Conservation (phyloP, 2,797 vertebrate species). For the Erethizon dorsatum region DNA sequence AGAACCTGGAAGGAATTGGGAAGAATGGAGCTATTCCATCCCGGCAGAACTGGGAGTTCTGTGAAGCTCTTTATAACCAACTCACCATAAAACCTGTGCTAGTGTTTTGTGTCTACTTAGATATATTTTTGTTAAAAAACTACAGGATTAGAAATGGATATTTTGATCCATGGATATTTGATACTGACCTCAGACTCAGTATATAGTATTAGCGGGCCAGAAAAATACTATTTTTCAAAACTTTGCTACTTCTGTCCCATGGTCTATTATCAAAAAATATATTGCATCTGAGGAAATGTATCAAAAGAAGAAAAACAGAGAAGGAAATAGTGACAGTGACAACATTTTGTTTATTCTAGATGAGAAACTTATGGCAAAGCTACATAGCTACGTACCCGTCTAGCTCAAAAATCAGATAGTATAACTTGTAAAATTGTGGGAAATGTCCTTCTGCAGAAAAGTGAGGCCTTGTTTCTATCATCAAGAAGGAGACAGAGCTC, state of each 20-base stretch:
- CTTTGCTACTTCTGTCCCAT: background rate
- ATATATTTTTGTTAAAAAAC: slow-evolving; percentile 53
- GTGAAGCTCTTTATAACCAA: background rate
- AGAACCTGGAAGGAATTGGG: background rate
- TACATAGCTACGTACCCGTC: background rate
- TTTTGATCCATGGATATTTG: slow-evolving; percentile 4
- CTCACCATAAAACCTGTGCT: background rate
- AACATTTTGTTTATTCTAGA: slow-evolving; percentile 40
- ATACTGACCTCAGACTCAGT: background rate
- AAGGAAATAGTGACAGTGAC: background rate
- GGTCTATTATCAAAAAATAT: background rate
- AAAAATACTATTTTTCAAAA: background rate
- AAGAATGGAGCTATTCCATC: background rate
- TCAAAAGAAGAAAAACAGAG: background rate
- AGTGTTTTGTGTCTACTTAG: background rate
- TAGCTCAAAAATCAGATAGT: background rate
- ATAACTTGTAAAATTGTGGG: background rate
- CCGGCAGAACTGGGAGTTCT: background rate
- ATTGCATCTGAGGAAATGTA: background rate
- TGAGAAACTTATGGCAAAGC: background rate
- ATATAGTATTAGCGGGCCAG: background rate
- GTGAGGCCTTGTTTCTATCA: background rate
- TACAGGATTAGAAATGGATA: background rate
- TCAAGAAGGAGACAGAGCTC: background rate
- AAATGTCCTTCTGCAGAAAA: background rate